A percentile compares a stretch with the other conserved stretches of the same genome.
Conservation (phyloP, 2,113 vertebrate genomes). For the Dasyprocta punctata region DNA sequence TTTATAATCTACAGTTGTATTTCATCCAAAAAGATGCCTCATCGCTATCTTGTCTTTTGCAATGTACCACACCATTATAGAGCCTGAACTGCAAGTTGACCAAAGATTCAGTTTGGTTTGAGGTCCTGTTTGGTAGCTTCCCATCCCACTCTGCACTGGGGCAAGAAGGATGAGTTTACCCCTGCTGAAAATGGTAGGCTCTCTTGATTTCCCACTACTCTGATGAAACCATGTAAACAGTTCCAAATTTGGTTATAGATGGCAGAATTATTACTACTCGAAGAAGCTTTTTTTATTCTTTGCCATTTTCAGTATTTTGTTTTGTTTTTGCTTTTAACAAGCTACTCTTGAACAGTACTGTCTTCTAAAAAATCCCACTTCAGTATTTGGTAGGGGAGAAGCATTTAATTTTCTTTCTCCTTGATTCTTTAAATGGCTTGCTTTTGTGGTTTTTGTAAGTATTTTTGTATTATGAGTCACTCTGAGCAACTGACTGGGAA, state of each 20-base stretch:
- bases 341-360: neutral
- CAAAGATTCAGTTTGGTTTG: neutral
- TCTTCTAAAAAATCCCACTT: conserved; percentile 17
- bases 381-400: neutral
- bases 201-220: neutral
- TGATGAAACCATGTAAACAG: neutral
- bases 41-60: neutral
- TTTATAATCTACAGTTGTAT: neutral
- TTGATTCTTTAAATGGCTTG: conserved; percentile 43
- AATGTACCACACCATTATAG: neutral
- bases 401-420: conserved; percentile 30
- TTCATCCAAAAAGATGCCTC: neutral
- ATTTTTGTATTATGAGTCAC: conserved; percentile 73
- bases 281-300: neutral
- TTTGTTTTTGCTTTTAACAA: neutral
- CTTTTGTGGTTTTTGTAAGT: conserved; percentile 65
- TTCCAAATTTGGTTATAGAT: neutral
- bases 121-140: neutral
- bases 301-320: neutral
- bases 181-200: neutral
- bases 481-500: conserved; percentile 77
- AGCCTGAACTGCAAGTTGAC: neutral
- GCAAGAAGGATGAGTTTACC: neutral
- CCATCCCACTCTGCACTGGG: too few relatives aligned
- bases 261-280: neutral